Conservation (phyloP, 1,140 invertebrate species). For the Pantala flavescens region DNA sequence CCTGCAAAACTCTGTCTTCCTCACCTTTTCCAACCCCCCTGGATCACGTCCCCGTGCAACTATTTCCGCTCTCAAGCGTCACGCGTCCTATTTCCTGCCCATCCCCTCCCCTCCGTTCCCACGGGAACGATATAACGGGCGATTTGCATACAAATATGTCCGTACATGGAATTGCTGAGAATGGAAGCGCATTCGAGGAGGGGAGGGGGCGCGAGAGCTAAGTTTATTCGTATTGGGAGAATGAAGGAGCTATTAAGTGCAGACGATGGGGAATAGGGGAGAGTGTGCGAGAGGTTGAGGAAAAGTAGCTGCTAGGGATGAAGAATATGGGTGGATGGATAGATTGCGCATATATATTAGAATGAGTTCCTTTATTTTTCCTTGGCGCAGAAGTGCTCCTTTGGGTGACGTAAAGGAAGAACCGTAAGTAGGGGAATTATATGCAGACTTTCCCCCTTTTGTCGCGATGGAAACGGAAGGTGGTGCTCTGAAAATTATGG, state of each 20-base stretch:
- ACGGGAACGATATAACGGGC: background rate
- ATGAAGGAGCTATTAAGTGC: background rate
- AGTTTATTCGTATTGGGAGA: background rate
- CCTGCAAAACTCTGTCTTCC: background rate
- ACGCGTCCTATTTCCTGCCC: background rate
- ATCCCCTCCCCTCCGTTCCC: background rate
- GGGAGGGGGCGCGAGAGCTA: background rate
- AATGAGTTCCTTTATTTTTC: too few relatives aligned
- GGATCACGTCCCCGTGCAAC: background rate
- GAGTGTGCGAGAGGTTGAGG: background rate
- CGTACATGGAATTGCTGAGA: background rate
- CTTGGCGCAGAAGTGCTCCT: too few relatives aligned
- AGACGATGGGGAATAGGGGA: background rate
- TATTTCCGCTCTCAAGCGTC: background rate
- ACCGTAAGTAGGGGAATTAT: too few relatives aligned
- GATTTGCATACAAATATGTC: slow-evolving; percentile 3
- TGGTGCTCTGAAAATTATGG: too few relatives aligned
- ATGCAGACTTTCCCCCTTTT: too few relatives aligned
- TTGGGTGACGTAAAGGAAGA: too few relatives aligned
- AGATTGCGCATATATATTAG: too few relatives aligned
- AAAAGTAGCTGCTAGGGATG: too few relatives aligned
- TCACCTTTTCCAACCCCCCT: background rate
- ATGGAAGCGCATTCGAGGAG: background rate
- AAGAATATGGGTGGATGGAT: too few relatives aligned
- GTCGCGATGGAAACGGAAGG: too few relatives aligned